These are phyloP conservation scores for Nasonia giraulti DNA, from an alignment of 1,140 invertebrate genomes.

Conservation along the genomic window DNA sequence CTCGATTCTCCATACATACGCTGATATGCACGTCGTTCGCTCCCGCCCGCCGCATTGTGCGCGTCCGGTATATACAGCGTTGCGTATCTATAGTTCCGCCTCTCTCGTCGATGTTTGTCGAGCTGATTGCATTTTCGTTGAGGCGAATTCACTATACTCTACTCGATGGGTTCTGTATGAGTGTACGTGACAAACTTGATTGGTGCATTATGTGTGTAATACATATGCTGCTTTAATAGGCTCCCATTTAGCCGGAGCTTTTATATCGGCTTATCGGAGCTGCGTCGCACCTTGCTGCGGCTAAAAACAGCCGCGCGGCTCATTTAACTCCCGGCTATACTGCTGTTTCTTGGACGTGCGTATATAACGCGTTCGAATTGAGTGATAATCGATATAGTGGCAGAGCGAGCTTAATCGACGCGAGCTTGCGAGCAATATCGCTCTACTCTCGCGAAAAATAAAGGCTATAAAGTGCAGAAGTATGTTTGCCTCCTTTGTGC, in stretches of 20 bases:
- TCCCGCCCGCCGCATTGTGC: neutral
- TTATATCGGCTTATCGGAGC: neutral
- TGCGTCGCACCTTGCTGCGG: neutral
- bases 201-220: neutral
- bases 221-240: neutral
- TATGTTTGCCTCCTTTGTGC: neutral
- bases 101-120: neutral
- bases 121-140: conserved; percentile 25
- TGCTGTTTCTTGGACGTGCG: neutral
- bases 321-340: neutral
- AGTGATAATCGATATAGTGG: conserved; percentile 38
- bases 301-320: neutral
- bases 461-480: neutral
- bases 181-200: conserved; percentile 5
- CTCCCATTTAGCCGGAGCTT: neutral
- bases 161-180: neutral
- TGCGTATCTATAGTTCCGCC: neutral
- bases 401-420: neutral
- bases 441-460: neutral
- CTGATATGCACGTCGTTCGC: neutral
- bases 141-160: neutral
- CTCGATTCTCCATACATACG: neutral
- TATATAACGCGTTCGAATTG: conserved; percentile 12
- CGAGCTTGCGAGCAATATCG: neutral
- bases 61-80: neutral